Conservation (phyloP, 1,140 invertebrate genomes). For the Diachasmimorpha longicaudata region DNA sequence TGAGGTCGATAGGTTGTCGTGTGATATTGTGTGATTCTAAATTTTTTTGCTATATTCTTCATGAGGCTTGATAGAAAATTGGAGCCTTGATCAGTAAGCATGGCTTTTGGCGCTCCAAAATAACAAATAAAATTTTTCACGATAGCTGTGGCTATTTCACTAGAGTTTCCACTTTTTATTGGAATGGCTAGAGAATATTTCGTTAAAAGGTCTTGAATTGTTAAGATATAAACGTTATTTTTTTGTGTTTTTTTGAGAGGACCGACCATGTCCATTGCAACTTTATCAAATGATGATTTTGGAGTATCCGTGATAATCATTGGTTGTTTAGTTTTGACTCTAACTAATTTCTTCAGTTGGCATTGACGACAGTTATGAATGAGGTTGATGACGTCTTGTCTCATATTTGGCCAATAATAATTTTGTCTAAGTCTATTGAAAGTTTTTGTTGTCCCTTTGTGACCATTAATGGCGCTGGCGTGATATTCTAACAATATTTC, state of each 20-base stretch:
- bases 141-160: background rate
- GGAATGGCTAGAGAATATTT: background rate
- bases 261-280: background rate
- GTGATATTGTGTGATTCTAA: too few species aligned
- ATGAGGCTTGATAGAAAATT: conserved; percentile 32
- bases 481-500: conserved; percentile 7
- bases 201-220: background rate
- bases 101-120: conserved; percentile 39
- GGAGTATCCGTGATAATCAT: background rate
- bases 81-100: conserved; percentile 42
- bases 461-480: background rate
- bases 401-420: conserved; percentile 6
- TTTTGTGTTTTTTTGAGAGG: background rate
- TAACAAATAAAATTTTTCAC: conserved; percentile 10
- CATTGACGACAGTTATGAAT: conserved; percentile 1
- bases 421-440: conserved; percentile 1
- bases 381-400: background rate
- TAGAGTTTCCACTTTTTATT: background rate
- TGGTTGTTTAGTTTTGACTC: background rate
- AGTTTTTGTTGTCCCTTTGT: conserved; percentile 15
- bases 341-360: background rate
- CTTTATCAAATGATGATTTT: background rate
- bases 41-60: too few species aligned
- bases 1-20: too few species aligned
- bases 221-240: background rate